A percentile compares a stretch with the other conserved stretches of the same genome.
Evolutionary conservation across 2,888 invertebrate genomes (phyloP).

Genomic region (Brachyptera putata): DNA sequence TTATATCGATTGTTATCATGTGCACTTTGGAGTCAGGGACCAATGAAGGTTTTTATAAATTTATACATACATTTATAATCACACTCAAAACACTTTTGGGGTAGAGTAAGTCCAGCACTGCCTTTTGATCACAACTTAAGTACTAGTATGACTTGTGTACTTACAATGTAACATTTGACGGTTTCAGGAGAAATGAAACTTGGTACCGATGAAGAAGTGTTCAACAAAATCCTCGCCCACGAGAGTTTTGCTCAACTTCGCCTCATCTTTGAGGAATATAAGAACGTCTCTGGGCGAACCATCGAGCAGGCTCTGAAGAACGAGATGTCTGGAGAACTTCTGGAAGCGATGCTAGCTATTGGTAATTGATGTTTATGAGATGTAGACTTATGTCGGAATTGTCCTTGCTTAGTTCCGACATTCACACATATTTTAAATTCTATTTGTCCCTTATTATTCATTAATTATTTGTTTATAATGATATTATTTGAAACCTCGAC

Average conservation of each 20-base stretch:
- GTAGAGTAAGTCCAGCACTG: not conserved
- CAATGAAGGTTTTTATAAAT: too few relatives aligned
- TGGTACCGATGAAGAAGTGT: conserved; percentile 70
- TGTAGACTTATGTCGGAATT: not conserved
- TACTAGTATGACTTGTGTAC: not conserved
- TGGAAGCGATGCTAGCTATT: conserved; percentile 64
- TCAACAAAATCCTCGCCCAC: conserved; percentile 67
- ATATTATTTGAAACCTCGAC: too few relatives aligned
- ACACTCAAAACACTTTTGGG: not conserved
- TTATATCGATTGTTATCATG: too few relatives aligned
- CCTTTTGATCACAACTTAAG: not conserved
- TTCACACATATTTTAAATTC: too few relatives aligned
- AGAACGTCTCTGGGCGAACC: conserved; percentile 65
- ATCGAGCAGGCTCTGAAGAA: conserved; percentile 68
- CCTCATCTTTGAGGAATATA: conserved; percentile 68
- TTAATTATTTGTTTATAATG: too few relatives aligned
- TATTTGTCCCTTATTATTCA: too few relatives aligned
- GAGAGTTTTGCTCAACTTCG: conserved; percentile 69
- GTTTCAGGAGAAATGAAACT: conserved; percentile 56
- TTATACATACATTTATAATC: too few relatives aligned
- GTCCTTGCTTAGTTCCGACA: too few relatives aligned
- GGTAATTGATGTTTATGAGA: too few relatives aligned
- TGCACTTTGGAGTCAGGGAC: too few relatives aligned
- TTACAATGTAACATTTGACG: not conserved
- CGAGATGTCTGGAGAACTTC: conserved; percentile 62